These are phyloP conservation scores for Amazona vittata DNA, from an alignment of 2,113 vertebrate species.

Conservation along the genomic window DNA sequence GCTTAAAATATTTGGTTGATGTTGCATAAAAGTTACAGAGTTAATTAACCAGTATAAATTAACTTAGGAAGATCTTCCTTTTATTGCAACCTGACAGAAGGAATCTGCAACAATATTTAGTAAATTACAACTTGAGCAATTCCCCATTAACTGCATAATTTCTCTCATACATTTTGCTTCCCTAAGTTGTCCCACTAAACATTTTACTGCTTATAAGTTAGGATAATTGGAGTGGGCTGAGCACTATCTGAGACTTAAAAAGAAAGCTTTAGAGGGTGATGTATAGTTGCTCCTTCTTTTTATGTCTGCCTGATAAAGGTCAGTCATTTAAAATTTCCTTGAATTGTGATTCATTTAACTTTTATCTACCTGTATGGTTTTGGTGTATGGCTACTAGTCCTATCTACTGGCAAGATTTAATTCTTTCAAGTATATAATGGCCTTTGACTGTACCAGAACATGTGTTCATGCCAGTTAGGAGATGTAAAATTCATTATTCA, in stretches of 20 bases:
- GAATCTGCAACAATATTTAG: conserved; percentile 27
- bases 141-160: conserved; percentile 22
- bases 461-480: not conserved
- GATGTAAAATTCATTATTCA: not conserved
- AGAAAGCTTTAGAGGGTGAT: not conserved
- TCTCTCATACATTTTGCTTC: conserved; percentile 5
- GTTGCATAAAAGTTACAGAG: not conserved
- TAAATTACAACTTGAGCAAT: conserved; percentile 20
- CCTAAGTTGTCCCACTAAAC: not conserved
- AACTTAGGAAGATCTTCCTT: not conserved
- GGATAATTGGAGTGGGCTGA: not conserved
- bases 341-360: not conserved
- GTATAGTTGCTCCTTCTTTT: not conserved
- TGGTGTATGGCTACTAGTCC: not conserved
- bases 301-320: not conserved
- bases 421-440: not conserved
- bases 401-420: not conserved
- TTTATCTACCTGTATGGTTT: not conserved
- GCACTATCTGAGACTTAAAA: not conserved
- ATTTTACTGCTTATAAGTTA: conserved; percentile 21
- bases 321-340: not conserved
- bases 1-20: not conserved
- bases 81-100: conserved; percentile 29
- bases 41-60: conserved; percentile 47
- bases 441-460: not conserved